A percentile compares a stretch with the other conserved stretches of the same genome.
Conservation (phyloP, 2,113 vertebrate species). For the Meleagris gallopavo region DNA sequence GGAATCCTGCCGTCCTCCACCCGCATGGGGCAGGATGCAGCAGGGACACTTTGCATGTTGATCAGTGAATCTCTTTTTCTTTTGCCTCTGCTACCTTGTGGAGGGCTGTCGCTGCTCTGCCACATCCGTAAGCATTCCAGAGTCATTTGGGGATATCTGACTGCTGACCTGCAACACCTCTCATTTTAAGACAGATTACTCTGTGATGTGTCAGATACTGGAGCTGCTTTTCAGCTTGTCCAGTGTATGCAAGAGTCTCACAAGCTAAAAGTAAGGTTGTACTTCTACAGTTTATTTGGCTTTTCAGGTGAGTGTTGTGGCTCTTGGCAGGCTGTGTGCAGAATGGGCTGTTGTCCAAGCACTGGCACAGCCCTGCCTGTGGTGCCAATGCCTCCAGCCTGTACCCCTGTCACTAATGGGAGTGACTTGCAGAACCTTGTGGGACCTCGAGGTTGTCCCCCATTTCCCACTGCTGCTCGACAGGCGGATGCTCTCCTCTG, state of each 20-base stretch:
- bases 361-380: not conserved
- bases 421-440: not conserved
- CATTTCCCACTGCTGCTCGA: fast-evolving
- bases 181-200: not conserved
- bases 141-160: not conserved
- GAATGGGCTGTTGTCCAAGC: not conserved
- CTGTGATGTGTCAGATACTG: not conserved
- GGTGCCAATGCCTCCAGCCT: not conserved
- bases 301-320: not conserved
- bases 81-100: not conserved
- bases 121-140: not conserved
- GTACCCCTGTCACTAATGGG: not conserved
- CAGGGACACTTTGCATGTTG: no score
- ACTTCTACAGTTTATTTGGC: not conserved
- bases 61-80: not conserved
- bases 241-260: not conserved
- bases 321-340: not conserved
- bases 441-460: not conserved
- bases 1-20: conserved; percentile 1
- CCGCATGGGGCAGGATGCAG: not conserved
- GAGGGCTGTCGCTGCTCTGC: not conserved
- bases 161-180: not conserved
- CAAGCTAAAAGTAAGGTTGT: not conserved
- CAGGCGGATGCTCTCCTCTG: not conserved
- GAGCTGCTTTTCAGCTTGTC: not conserved